Base-by-base conservation (phyloP, 2,888 invertebrate species). In the Lasioglossum morio region DNA sequence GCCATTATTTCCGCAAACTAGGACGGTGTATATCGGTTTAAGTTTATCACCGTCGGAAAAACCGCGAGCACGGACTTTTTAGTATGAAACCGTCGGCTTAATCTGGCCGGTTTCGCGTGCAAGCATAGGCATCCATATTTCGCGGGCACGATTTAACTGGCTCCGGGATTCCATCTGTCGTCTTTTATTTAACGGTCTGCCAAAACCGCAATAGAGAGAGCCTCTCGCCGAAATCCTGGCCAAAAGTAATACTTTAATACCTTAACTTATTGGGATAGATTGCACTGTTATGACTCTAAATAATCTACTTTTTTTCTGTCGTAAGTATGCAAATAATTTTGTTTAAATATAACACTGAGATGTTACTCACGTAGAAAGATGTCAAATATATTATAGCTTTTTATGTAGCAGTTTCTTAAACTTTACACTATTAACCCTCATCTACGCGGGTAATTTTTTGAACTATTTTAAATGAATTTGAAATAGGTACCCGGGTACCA, bases 171-270 rank as follows among this genome's bases (percentile, higher is more conserved):
- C 19, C 14, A 23, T 37, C n/a, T 53, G 48, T 48, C 48, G n/a
- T 46, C n/a, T 53, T 74, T 74, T 74, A 74, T 74, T 48, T 53
- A 74, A 12, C 73, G 30, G 30, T 34, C 16, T 30, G 66, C 66
- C 30, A 30, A 14, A 60, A 23, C n/a, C n/a, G 14, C 4, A 27
- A 60, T 14, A 4, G 27, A n/a, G 27, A n/a, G 27, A n/a, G 4
- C 14, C 27, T 30, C 16, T 16, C 27, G 7, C 27, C 16, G 63
- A 27, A 53, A 53, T 53, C 23, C 53, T 53, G 10, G 53, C 53
- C 53, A 53, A 53, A 53, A n/a, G 8, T n/a, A 53, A 53, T 53
- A 53, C 53, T n/a, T 53, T 53, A 8, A 53, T 23, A 23, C 23
- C 23, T n/a, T 23, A 23, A 48, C 48, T 23, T 16, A 5, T 16